Percentiles rank a stretch among this genome's conserved stretches.
phyloP scores from a whole-genome alignment of 2,113 vertebrate species.

The Neolamprologus devosi region DNA sequence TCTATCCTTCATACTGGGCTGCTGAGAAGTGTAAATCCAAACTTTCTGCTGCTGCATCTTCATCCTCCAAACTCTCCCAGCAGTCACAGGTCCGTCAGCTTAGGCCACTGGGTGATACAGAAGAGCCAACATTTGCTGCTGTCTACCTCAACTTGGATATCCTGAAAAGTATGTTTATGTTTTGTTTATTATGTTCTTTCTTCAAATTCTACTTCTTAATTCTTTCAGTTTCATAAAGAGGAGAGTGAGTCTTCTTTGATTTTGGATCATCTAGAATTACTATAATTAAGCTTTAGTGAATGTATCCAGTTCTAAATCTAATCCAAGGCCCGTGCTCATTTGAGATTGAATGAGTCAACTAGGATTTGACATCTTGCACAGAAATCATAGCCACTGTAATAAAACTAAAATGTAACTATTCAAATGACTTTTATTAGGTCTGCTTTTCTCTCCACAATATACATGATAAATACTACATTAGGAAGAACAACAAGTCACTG shows the following conservation, averaged over 20 bases:
- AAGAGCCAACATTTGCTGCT: slow-evolving; percentile 83
- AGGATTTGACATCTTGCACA: background rate
- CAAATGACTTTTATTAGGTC: background rate
- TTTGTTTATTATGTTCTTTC: background rate
- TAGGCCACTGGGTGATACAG: slow-evolving; percentile 23
- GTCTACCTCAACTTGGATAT: slow-evolving; percentile 86
- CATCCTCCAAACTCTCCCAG: slow-evolving; percentile 47
- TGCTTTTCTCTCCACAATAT: background rate
- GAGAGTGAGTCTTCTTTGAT: background rate
- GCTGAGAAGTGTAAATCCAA: slow-evolving; percentile 88
- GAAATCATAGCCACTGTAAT: background rate
- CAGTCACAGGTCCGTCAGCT: background rate
- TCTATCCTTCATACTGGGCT: slow-evolving; percentile 92
- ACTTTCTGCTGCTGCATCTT: slow-evolving; percentile 36
- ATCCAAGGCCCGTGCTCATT: background rate
- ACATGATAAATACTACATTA: background rate
- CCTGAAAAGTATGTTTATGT: slow-evolving; percentile 83
- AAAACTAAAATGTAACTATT: background rate
- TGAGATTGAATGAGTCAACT: background rate
- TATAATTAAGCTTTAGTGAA: background rate
- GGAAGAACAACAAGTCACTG: background rate
- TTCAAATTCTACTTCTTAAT: background rate
- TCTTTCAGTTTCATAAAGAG: background rate
- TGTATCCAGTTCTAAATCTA: background rate
- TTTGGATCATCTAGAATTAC: background rate